Evolutionary conservation across 1,140 invertebrate genomes (phyloP), one percentile per base, ranked within the genome.

Genomic region (Cotesia typhae): DNA sequence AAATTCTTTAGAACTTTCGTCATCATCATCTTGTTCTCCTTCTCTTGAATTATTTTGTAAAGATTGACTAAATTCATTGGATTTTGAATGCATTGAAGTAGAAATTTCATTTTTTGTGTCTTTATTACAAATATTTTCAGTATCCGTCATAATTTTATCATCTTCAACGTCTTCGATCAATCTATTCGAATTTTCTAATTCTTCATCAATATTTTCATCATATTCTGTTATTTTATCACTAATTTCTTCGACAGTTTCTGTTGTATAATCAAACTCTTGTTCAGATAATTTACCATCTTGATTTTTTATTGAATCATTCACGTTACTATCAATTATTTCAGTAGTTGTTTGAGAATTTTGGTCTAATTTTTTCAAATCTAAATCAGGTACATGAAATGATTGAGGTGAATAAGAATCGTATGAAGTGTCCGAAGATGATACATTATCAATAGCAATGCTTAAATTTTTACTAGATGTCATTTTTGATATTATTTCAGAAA

Each of bases 401-500:
- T 47, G 41, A 47, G 41, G 41, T 5, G 41, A 47, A 47, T 9
- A n/a, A 12, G 36, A 51, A 20, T 71, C 41, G 3, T 47, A 17
- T 4, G 12, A 17, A 55, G 4, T 17, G 14, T 41, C 36, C 4
- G 41, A 9, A 41, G 47, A 28, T 65, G 55, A n/a, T 10, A 55
- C 9, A 38, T 28, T 20, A n/a, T 67, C 63, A 55, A 53, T 17
- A 52, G 55, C 14, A 12, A 14, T 4, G 6, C 20, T 60, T 36
- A 51, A 53, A 59, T 60, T 72, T 55, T 79, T 77, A 64, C 41
- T 77, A 35, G 79, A 78, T 6, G 72, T 63, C 4, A 77, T 74
- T 67, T 82, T 78, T 4, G 80, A 81, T 63, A 81, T 79, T 65
- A 81, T 80, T 55, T 81, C 78, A 1, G 84, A 84, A 61, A 84